A percentile compares a stretch with the other conserved stretches of the same genome.
Evolutionary conservation across 2,888 invertebrate species (phyloP).

Genomic region (Eucriotettix oculatus): DNA sequence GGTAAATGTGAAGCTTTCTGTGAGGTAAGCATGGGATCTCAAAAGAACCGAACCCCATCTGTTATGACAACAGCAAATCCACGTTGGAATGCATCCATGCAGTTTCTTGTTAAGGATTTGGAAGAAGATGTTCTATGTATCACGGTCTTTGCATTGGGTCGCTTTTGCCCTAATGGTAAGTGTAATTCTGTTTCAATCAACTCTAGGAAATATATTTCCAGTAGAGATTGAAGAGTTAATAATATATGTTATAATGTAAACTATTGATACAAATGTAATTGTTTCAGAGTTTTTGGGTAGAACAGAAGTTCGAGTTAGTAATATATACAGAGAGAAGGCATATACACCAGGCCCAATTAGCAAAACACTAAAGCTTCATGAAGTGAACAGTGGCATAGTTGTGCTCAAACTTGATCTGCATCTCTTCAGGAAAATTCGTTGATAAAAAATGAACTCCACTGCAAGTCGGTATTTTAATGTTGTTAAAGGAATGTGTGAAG

Average conservation of each 20-base stretch:
- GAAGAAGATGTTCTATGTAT: constrained; percentile 50
- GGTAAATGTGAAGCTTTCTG: constrained; percentile 55
- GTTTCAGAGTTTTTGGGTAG: constrained; percentile 50
- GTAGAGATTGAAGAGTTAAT: too few species aligned
- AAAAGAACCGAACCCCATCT: constrained; percentile 48
- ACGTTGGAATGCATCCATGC: constrained; percentile 60
- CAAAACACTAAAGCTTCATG: constrained; percentile 44
- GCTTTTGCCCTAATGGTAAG: constrained; percentile 56
- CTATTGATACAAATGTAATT: constrained; percentile 4
- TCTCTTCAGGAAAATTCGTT: constrained; percentile 27
- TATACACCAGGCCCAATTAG: constrained; percentile 43
- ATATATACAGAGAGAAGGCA: constrained; percentile 39
- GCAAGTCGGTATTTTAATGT: too few species aligned
- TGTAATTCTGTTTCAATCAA: too few species aligned
- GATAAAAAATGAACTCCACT: not conserved
- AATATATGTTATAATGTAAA: not conserved
- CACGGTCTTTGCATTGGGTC: constrained; percentile 51
- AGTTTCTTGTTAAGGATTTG: constrained; percentile 52
- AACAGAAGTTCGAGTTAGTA: constrained; percentile 46
- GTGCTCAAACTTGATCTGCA: constrained; percentile 52
- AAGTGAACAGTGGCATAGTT: constrained; percentile 52
- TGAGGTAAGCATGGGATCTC: constrained; percentile 54
- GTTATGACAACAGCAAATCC: constrained; percentile 39
- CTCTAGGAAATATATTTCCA: too few species aligned
- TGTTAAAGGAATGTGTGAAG: too few species aligned